Base-by-base conservation (phyloP, 92 coral and sea anemone genomes). In the Zoanthus sansibaricus region DNA sequence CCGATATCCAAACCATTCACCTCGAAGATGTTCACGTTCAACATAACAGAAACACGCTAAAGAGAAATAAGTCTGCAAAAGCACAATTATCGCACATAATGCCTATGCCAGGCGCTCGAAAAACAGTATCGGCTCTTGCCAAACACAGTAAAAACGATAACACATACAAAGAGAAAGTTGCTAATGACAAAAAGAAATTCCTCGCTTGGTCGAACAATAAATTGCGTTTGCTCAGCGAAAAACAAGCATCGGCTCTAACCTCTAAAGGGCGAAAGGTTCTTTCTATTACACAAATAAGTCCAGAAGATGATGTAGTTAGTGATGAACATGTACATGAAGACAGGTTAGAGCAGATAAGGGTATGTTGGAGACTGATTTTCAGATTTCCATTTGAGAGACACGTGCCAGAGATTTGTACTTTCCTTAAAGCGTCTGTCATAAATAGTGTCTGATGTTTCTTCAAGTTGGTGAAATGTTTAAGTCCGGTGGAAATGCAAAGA, bases 201-300 rank as follows among this genome's bases (percentile, higher is more conserved):
- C 52, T 56, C 9, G 83, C 83, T 56, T 78, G 83, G 83, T 78
- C 71, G 9, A 9, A 46, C 12, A 78, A 58, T 37, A 78, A 56
- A 56, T 33, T 78, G 37, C 56, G 51, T 78, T 33, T 78, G 44
- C 33, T 58, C 83, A 78, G 83, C 31, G 71, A 78, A 78, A 78
- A 37, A 71, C 56, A 55, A 78, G 71, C 71, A 15, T 17, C 62
- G 32, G 49, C 25, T 8, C 72, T 78, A 66, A 78, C 32, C 71
- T 9, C 54, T 45, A 16, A 61, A 9, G 83, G 58, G 72, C 37
- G 59, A 66, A 78, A 59, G 16, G 16, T 78, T 15, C 20, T 14
- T 12, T 31, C 58, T 32, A 48, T 17, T 30, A 4, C 83, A 7
- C 83, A 16, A 17, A 42, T 49, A n/a, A 78, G 17, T 78, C 48